These are phyloP conservation scores for Phylloscopus trochiloides DNA, from an alignment of 2,113 vertebrate species.

Conservation along the genomic window DNA sequence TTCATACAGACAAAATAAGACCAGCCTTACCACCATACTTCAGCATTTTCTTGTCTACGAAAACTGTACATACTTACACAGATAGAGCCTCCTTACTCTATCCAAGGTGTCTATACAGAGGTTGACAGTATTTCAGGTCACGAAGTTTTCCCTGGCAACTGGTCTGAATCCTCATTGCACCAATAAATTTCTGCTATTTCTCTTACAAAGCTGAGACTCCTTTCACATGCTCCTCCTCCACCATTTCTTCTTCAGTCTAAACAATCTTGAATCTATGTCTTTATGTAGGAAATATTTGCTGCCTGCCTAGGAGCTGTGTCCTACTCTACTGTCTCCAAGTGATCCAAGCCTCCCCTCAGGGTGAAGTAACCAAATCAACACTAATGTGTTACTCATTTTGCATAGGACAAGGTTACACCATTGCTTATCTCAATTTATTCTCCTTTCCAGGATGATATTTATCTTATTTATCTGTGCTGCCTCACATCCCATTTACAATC, in stretches of 20 bases:
- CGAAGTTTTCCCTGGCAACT: fast-evolving
- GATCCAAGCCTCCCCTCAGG: neutral
- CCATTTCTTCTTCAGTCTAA: neutral
- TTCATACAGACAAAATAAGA: neutral
- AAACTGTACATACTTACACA: neutral
- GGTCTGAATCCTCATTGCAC: neutral
- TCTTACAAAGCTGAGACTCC: neutral
- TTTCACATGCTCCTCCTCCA: neutral
- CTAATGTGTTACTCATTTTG: neutral
- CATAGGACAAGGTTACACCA: neutral
- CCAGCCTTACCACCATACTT: neutral
- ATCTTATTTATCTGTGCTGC: neutral
- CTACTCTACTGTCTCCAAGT: neutral
- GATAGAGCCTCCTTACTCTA: fast-evolving
- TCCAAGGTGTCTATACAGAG: neutral
- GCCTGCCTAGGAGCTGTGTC: neutral
- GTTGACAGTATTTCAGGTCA: neutral
- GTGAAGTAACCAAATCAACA: neutral
- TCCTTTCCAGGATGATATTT: neutral
- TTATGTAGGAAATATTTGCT: neutral
- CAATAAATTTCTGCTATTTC: neutral
- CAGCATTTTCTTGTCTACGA: neutral
- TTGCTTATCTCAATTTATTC: neutral
- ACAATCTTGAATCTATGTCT: neutral
- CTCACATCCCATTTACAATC: neutral